Conservation (phyloP, 1,140 invertebrate species). For the Wiebesia pumilae region DNA sequence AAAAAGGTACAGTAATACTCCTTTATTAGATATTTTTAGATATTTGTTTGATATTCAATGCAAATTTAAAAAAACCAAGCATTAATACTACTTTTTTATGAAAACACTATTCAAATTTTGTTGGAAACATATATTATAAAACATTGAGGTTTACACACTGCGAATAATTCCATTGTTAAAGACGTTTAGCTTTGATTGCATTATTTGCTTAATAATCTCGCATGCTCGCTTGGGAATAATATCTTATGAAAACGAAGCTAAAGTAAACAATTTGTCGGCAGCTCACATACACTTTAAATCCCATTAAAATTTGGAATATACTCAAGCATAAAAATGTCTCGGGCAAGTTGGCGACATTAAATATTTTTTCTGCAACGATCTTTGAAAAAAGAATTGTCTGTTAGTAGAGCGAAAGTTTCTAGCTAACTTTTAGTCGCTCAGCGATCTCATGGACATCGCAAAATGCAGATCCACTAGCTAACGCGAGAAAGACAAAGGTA, state of each 20-base stretch:
- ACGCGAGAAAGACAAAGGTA: background rate
- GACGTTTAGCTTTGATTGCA: too few species aligned
- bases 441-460: background rate
- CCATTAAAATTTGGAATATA: too few species aligned
- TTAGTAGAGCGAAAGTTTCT: background rate
- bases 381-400: too few species aligned
- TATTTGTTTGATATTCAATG: too few species aligned
- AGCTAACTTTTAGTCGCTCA: background rate
- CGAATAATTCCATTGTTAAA: too few species aligned
- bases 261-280: background rate
- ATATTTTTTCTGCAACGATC: slow-evolving; percentile 20
- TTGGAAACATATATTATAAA: too few species aligned
- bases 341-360: slow-evolving; percentile 5
- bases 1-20: too few species aligned
- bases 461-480: background rate
- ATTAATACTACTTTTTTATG: too few species aligned
- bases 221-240: background rate
- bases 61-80: too few species aligned
- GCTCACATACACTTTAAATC: background rate
- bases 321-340: background rate
- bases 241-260: background rate
- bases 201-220: background rate
- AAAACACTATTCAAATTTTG: too few species aligned
- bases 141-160: too few species aligned
- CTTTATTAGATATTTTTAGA: too few species aligned